Evolutionary conservation across 1,140 invertebrate genomes (phyloP), one percentile per base, ranked within the genome.

Genomic region (Proctacanthus coquilletti): DNA sequence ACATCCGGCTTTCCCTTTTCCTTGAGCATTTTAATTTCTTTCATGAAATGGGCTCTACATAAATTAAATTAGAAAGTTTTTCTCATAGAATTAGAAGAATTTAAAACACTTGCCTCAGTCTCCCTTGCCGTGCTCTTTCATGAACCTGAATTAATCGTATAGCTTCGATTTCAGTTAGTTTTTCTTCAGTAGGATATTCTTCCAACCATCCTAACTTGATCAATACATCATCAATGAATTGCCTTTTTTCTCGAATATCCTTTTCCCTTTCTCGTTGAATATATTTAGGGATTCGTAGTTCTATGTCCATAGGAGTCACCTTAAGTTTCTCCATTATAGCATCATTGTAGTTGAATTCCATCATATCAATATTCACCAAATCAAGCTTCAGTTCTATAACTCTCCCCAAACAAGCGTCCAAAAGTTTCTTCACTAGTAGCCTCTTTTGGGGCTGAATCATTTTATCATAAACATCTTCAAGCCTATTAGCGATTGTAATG

Each of bases 401-500:
- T 38, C 89, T 68, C 3, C 84, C 88, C 30, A 93, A 68, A 18
- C 72, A 73, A 1, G 77, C 74, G 55, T 93, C 85, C 0, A 95
- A 55, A 2, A 91, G 53, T 43, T 80, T 75, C 32, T 75, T 73
- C 0, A 95, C 66, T 3, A 94, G 62, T 19, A 79, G 50, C 29
- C 88, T 64, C 55, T 95, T 95, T 59, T 96, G 92, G 0, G 91
- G 87, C 52, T 96, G 92, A 18, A 92, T 68, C 38, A 92, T 72
- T 63, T 89, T 87, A 53, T 94, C 88, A 49, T 92, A 86, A 39
- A 84, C 84, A 42, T 73, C 61, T 49, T 86, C 77, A 8, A 96
- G 51, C 42, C 73, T 74, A 39, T 83, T 75, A 9, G 80, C 71
- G 1, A 85, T 68, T 11, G 77, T 60, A 3, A 88, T 80, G 49